Base-by-base conservation (phyloP, 2,888 invertebrate genomes). In the Acholoe squamosa region DNA sequence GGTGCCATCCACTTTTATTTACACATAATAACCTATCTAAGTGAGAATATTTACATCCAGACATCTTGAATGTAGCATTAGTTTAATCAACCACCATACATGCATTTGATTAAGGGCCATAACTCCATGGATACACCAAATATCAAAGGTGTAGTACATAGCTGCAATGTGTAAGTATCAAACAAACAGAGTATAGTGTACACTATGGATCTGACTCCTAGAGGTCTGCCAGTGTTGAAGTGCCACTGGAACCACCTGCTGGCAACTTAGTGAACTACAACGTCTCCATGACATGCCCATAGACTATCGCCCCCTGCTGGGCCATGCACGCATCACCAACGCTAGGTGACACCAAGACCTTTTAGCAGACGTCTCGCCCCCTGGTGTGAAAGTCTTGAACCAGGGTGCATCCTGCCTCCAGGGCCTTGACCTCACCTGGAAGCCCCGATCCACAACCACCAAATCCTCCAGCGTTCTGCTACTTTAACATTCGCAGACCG, bases 321-420 rank as follows among this genome's bases (percentile, higher is more conserved):
- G 71, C 25, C 0, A 5, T 3, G 3, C 71, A 71, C 71, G 71
- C 31, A 71, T 16, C 71, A 71, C 14, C 28, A 16, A 1, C 28
- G 5, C 28, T 3, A 5, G 71, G 71, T 71, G 71, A 71, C 71
- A 71, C 25, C n/a, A 71, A 71, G 71, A 71, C 71, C 71, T 71
- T 71, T 71, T 3, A 71, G 25, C 71, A 71, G 28, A 25, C 71
- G 71, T 28, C 25, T 22, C 31, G 71, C 71, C 71, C 28, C 71
- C 71, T 71, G 16, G 71, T 28, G 71, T 14, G 71, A 25, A 25
- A 5, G 22, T 61, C 61, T 3, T n/a, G 22, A 19, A 61, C 22
- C 61, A 61, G 61, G 43, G n/a, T 61, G 22, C 61, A 1, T 61
- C 61, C 22, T n/a, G 61, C 22, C 61, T 19, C 61, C n/a, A 61